Conservation (phyloP, 2,888 invertebrate species). For the Bursaphelenchus okinawaensis region DNA sequence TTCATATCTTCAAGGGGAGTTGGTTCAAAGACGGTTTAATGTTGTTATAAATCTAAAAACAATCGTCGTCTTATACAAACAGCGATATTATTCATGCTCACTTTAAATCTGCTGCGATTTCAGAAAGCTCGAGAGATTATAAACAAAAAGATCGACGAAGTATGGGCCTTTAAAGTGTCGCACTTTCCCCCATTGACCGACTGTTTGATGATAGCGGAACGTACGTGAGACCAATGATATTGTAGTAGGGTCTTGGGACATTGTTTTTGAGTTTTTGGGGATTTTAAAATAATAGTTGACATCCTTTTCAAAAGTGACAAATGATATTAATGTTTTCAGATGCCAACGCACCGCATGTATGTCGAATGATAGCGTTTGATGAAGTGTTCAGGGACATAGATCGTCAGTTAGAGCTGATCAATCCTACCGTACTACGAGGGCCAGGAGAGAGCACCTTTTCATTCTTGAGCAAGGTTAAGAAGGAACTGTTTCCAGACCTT, state of each 20-base stretch:
- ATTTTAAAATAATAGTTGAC: background rate
- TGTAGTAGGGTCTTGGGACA: background rate
- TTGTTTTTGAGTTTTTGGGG: slow-evolving; percentile 9
- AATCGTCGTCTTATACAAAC: no score
- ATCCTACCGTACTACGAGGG: slow-evolving; percentile 33
- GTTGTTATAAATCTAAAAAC: no score
- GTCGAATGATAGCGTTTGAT: slow-evolving; percentile 54
- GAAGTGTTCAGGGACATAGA: slow-evolving; percentile 46
- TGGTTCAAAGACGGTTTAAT: no score
- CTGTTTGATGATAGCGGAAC: slow-evolving; percentile 43
- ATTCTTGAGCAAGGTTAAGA: slow-evolving; percentile 34
- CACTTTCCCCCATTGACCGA: slow-evolving; percentile 51
- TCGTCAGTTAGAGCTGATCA: slow-evolving; percentile 38
- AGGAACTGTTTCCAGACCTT: slow-evolving; percentile 21
- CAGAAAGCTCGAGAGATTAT: slow-evolving; percentile 26
- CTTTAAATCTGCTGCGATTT: slow-evolving; percentile 13
- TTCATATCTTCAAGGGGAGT: no score
- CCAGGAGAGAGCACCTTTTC: slow-evolving; percentile 45
- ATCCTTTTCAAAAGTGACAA: no score
- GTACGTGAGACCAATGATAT: slow-evolving; percentile 30
- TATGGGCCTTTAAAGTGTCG: slow-evolving; percentile 23
- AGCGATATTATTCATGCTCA: background rate
- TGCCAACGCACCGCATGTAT: slow-evolving; percentile 41
- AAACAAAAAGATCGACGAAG: slow-evolving; percentile 23
- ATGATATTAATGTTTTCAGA: slow-evolving; percentile 32